Evolutionary conservation across 2,888 invertebrate genomes (phyloP), one percentile per base, ranked within the genome.

Genomic region (Mesorhabditis sp.): DNA sequence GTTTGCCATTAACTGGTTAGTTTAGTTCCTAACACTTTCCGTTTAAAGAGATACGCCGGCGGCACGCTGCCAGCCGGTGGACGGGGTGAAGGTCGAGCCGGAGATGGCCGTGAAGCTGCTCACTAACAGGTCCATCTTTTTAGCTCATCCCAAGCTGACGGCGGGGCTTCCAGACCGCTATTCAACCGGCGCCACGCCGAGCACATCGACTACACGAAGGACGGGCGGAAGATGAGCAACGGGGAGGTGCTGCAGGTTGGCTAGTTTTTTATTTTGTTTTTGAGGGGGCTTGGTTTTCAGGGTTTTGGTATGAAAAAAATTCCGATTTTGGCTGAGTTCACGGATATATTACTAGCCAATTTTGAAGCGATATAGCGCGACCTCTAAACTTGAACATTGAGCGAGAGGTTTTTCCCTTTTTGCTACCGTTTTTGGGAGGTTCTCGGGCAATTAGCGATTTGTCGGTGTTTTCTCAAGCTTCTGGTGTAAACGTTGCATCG

Each of bases 141-240:
- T n/a, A 50, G 58, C 58, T 50, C 58, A 10, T 50, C 58, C 58
- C 7, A 50, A 50, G 64, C 64, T 72, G 2, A 67, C 72, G 4
- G 75, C 72, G 15, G 64, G 72, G 3, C 76, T 72, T 43, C 75
- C 76, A 45, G 78, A n/a, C 78, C 80, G 62, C 50, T 80, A 7
- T 80, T 80, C 69, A 74, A 71, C 15, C 75, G 75, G 10, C 75
- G 75, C 10, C 71, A 69, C 61, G 76, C 74, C 68, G 74, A 76
- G 62, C 73, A 80, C 63, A 77, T 82, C 43, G 78, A 76, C 61
- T 82, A 82, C 65, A 67, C 80, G 13, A 70, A 79, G 45, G 82
- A 82, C 68, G 82, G 82, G 3, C 63, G 82, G 58, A 82, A 81
- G 69, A 41, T 79, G 10, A 73, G 68, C 62, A 74, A 79, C 67